A percentile compares a stretch with the other conserved stretches of the same genome.
phyloP scores from a whole-genome alignment of 1,140 invertebrate genomes.

The Ceratitis capitata region DNA sequence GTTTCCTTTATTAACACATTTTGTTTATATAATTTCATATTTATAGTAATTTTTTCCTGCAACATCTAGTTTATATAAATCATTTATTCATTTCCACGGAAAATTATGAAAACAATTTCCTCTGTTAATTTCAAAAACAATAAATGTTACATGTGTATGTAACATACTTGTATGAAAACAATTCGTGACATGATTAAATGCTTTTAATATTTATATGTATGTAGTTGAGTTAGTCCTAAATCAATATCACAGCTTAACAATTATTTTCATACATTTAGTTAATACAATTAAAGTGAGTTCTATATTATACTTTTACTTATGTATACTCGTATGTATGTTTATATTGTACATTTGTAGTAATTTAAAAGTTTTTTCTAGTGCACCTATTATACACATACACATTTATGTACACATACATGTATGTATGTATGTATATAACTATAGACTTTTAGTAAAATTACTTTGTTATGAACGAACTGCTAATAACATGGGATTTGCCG shows the following conservation, averaged over 20 bases:
- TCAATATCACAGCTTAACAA: slow-evolving; percentile 36
- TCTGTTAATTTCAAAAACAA: not conserved
- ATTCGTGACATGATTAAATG: slow-evolving; percentile 14
- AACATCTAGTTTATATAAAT: not conserved
- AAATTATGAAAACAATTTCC: not conserved
- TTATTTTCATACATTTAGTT: not conserved
- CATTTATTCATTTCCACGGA: not conserved
- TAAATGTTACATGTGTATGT: not conserved
- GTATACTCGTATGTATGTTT: not conserved
- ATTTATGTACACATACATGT: too few species aligned
- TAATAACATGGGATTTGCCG: not conserved
- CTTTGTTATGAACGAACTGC: not conserved
- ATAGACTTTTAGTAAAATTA: too few species aligned
- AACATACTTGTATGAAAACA: not conserved
- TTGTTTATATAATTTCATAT: not conserved
- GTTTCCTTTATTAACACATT: too few species aligned
- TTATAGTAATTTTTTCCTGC: not conserved
- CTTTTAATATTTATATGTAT: too few species aligned
- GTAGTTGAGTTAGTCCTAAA: not conserved
- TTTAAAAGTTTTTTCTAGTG: too few species aligned
- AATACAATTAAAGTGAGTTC: not conserved
- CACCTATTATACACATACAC: too few species aligned
- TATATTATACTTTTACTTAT: not conserved
- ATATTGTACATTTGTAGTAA: too few species aligned
- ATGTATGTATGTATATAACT: too few species aligned